Evolutionary conservation across 2,888 invertebrate genomes (phyloP).

Genomic region (Nomada goodeniana): DNA sequence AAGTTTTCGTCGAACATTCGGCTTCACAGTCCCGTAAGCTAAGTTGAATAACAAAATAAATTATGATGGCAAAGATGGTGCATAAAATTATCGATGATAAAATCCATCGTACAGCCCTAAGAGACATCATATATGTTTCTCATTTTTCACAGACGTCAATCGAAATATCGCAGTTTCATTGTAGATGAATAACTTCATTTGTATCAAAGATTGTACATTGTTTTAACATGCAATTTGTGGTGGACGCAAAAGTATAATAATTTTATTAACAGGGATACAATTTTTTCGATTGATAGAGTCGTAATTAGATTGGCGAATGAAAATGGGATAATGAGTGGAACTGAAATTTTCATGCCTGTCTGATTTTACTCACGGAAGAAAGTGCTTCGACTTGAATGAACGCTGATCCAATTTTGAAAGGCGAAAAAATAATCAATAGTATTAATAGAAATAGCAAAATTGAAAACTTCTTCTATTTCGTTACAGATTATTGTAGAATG

Average conservation of each 20-base stretch:
- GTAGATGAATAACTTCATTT: conserved; percentile 4
- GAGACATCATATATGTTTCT: conserved; percentile 40
- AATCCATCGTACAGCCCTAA: conserved; percentile 53
- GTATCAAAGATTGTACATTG: conserved; percentile 17
- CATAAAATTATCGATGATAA: conserved; percentile 53
- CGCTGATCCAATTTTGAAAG: too few relatives aligned
- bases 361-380: too few relatives aligned
- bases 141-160: not conserved
- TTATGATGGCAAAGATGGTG: conserved; percentile 44
- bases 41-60: conserved; percentile 42
- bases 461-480: too few relatives aligned
- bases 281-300: not conserved
- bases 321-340: too few relatives aligned
- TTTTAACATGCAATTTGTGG: conserved; percentile 9
- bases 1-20: too few relatives aligned
- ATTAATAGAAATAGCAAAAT: too few relatives aligned
- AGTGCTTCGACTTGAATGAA: too few relatives aligned
- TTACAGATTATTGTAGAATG: too few relatives aligned
- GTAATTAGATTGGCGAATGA: too few relatives aligned
- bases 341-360: too few relatives aligned
- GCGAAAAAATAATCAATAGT: too few relatives aligned
- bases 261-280: too few relatives aligned
- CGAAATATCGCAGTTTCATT: not conserved
- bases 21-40: conserved; percentile 9
- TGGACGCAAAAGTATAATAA: not conserved